These are phyloP conservation scores for Euspilapteryx auroguttella DNA, from an alignment of 2,888 invertebrate species.

Conservation along the genomic window DNA sequence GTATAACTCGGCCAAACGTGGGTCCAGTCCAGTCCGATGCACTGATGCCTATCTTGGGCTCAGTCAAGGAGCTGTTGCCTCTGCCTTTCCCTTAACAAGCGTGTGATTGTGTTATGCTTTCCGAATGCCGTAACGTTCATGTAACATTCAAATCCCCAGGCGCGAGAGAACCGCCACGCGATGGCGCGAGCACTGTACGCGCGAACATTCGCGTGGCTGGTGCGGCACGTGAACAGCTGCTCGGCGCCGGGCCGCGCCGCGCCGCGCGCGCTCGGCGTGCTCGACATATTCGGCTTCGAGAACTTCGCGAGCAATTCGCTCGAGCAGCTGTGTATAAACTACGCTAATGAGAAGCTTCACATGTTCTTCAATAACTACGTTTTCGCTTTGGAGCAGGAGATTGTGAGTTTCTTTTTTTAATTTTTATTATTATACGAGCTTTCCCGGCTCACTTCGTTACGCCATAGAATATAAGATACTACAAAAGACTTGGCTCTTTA, in stretches of 20 bases:
- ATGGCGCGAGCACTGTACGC: slow-evolving; percentile 93
- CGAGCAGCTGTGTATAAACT: slow-evolving; percentile 92
- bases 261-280: slow-evolving; percentile 76
- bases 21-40: no score
- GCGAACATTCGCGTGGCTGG: slow-evolving; percentile 89
- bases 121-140: no score
- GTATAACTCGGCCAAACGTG: no score
- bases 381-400: slow-evolving; percentile 90
- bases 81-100: no score
- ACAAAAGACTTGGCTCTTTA: no score
- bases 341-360: slow-evolving; percentile 91
- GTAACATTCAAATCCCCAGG: no score
- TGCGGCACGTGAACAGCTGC: slow-evolving; percentile 89
- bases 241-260: slow-evolving; percentile 87
- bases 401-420: slow-evolving; percentile 65
- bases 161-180: slow-evolving; percentile 87
- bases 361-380: slow-evolving; percentile 97
- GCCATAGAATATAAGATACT: no score
- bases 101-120: no score
- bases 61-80: no score
- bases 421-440: slow-evolving; percentile 1
- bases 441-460: no score
- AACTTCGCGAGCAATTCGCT: slow-evolving; percentile 90
- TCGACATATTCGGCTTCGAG: slow-evolving; percentile 94
- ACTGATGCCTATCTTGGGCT: no score